Evolutionary conservation across 2,113 vertebrate species (phyloP).

Genomic region (Xyliphius kryptos): DNA sequence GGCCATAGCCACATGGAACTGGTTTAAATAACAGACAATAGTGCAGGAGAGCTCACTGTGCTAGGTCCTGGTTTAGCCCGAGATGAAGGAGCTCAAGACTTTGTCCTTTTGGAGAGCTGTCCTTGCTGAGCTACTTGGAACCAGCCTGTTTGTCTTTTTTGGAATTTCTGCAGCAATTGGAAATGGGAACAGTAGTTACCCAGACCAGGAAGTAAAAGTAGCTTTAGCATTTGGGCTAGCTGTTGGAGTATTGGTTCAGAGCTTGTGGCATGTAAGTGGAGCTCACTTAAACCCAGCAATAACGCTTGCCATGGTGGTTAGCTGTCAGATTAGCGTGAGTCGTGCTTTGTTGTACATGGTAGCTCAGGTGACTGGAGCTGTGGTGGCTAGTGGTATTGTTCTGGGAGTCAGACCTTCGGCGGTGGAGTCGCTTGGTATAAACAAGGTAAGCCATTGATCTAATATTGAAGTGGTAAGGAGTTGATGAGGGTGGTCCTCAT

Average conservation of each 20-base stretch:
- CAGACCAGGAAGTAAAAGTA: slow-evolving; percentile 75
- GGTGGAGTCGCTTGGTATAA: slow-evolving; percentile 55
- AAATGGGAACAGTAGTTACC: slow-evolving; percentile 50
- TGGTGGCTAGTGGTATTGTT: slow-evolving; percentile 69
- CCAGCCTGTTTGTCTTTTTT: slow-evolving; percentile 73
- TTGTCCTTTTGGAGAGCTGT: slow-evolving; percentile 73
- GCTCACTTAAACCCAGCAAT: slow-evolving; percentile 76
- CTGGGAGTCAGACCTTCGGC: slow-evolving; percentile 57
- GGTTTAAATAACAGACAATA: no score
- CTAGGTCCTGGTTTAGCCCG: no score
- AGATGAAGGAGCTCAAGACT: slow-evolving; percentile 72
- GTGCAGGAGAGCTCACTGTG: no score
- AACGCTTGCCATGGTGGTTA: slow-evolving; percentile 71
- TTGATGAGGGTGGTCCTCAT: no score
- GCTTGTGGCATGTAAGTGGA: slow-evolving; percentile 74
- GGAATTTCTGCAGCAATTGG: slow-evolving; percentile 70
- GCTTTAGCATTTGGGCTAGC: slow-evolving; percentile 76
- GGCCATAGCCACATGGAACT: no score
- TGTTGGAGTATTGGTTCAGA: slow-evolving; percentile 69
- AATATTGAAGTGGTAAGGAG: no score
- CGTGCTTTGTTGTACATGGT: slow-evolving; percentile 70
- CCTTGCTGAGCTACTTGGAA: slow-evolving; percentile 71
- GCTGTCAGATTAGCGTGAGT: slow-evolving; percentile 75
- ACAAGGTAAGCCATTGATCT: slow-evolving; percentile 35
- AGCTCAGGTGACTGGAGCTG: slow-evolving; percentile 72